Evolutionary conservation across 2,888 invertebrate genomes (phyloP).

Genomic region (Netelia melanura): DNA sequence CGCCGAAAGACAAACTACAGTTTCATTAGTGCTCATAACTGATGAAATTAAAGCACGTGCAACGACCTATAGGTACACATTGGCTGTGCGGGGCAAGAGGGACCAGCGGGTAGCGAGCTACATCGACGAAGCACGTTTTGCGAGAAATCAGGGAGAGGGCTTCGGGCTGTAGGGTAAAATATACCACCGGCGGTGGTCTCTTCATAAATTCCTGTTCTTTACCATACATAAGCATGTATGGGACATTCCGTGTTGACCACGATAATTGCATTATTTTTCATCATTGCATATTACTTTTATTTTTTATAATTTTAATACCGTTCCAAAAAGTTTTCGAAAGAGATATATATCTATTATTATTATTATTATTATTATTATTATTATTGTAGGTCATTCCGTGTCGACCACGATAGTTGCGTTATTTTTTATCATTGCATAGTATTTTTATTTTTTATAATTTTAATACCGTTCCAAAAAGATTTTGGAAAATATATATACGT

Average conservation of each 20-base stretch:
- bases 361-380: too few relatives aligned
- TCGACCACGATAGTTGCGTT: too few relatives aligned
- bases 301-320: neutral
- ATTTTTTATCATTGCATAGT: too few relatives aligned
- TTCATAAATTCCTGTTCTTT: constrained; percentile 21
- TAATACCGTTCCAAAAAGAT: too few relatives aligned
- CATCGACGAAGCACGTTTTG: constrained; percentile 36
- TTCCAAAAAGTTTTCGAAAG: too few relatives aligned
- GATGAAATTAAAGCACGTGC: constrained; percentile 74
- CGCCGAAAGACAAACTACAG: constrained; percentile 77
- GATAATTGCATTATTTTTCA: neutral
- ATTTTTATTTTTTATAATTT: too few relatives aligned
- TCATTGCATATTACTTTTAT: neutral
- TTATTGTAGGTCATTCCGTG: too few relatives aligned
- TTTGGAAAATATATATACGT: too few relatives aligned
- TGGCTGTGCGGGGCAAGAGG: constrained; percentile 5
- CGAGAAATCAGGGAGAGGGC: constrained; percentile 44
- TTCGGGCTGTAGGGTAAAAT: constrained; percentile 27
- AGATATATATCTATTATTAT: too few relatives aligned
- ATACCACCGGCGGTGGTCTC: constrained; percentile 16
- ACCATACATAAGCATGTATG: neutral
- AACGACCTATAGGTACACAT: constrained; percentile 20
- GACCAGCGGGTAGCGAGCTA: neutral
- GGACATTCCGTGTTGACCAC: neutral
- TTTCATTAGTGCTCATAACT: constrained; percentile 78